Evolutionary conservation across 2,797 vertebrate genomes (phyloP).

Genomic region (Ambastaia sidthimunki): DNA sequence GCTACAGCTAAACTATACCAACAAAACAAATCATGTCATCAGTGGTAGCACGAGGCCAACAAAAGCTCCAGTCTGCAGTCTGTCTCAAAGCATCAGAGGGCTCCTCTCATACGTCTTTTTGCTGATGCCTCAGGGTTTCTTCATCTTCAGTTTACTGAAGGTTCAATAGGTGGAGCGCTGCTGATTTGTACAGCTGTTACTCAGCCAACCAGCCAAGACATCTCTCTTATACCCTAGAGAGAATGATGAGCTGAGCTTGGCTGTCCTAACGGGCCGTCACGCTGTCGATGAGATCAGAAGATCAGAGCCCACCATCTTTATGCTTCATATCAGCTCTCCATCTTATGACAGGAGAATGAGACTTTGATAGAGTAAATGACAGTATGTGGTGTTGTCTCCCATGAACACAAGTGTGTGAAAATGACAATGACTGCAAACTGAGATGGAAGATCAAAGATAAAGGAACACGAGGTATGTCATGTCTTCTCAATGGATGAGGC

Average conservation of each 20-base stretch:
- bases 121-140: not conserved
- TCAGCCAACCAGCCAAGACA: conserved; percentile 20
- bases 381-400: conserved; percentile 14
- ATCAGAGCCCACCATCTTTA: conserved; percentile 3
- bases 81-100: conserved; percentile 17
- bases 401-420: not conserved
- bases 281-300: conserved; percentile 7
- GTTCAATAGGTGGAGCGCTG: conserved; percentile 24
- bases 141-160: not conserved
- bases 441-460: conserved; percentile 6
- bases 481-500: not conserved
- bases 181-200: conserved; percentile 27
- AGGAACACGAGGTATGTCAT: not conserved
- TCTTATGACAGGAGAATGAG: conserved; percentile 8
- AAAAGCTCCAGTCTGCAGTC: not conserved
- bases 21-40: not conserved
- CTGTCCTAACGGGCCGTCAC: not conserved
- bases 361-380: conserved; percentile 8
- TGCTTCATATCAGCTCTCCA: not conserved
- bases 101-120: conserved; percentile 3
- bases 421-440: not conserved
- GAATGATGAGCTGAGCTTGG: not conserved
- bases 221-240: conserved; percentile 22
- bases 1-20: not conserved
- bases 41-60: not conserved